These are phyloP conservation scores for Tachysurus vachellii DNA, from an alignment of 2,113 vertebrate genomes.

Conservation along the genomic window DNA sequence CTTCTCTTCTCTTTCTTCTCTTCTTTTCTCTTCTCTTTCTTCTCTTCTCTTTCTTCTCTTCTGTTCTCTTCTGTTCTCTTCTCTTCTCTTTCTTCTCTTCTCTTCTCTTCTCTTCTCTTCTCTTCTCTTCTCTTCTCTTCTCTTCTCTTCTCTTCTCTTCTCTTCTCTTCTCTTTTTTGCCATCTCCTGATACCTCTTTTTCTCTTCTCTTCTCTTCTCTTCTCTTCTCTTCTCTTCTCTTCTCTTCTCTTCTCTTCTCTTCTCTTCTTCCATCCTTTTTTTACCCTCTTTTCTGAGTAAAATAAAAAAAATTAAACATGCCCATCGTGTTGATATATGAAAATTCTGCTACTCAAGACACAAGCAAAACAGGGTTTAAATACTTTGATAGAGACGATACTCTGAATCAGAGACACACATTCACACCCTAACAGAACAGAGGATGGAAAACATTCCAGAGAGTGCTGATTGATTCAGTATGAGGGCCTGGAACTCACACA, in stretches of 20 bases:
- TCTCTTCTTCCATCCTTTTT: neutral
- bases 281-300: conserved; percentile 45
- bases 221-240: neutral
- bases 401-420: neutral
- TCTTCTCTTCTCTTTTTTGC: too few species aligned
- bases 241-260: neutral
- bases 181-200: too few species aligned
- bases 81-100: neutral
- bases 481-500: conserved; percentile 20
- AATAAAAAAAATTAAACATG: neutral
- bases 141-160: too few species aligned
- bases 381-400: neutral
- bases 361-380: neutral
- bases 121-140: too few species aligned
- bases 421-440: conserved; percentile 1
- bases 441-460: neutral
- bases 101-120: too few species aligned
- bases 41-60: too few species aligned
- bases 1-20: neutral
- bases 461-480: conserved; percentile 28
- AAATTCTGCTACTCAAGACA: conserved; percentile 26
- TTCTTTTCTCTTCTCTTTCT: too few species aligned
- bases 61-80: too few species aligned
- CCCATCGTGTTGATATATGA: conserved; percentile 37
- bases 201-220: neutral